Percentiles rank a stretch among this genome's conserved stretches.
phyloP scores from a whole-genome alignment of 1,140 invertebrate species.

The Bombus fervidus region DNA sequence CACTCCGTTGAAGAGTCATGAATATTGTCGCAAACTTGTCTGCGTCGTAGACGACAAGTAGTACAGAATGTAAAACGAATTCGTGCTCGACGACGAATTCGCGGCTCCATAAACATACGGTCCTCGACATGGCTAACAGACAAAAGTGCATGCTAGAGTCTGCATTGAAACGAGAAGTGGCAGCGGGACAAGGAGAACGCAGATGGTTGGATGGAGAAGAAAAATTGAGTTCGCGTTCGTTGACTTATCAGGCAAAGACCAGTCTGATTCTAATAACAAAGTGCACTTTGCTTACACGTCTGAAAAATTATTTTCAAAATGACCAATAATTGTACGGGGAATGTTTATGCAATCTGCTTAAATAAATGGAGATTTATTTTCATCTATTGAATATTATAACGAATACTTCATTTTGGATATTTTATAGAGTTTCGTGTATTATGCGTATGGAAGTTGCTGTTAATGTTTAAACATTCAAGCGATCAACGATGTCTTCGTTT shows the following conservation, averaged over 20 bases:
- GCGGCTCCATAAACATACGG: conserved; percentile 45
- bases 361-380: no score
- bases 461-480: no score
- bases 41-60: conserved; percentile 39
- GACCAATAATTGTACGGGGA: no score
- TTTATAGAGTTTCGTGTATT: no score
- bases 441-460: no score
- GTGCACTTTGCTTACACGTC: not conserved
- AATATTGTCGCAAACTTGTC: conserved; percentile 9
- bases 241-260: conserved; percentile 1
- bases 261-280: conserved; percentile 14
- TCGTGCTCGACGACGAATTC: conserved; percentile 48
- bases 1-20: conserved; percentile 1
- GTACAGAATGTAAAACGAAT: conserved; percentile 33
- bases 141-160: conserved; percentile 14
- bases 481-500: no score
- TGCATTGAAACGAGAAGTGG: conserved; percentile 29
- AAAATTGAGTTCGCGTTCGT: not conserved
- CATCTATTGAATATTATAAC: no score
- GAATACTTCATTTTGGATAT: no score
- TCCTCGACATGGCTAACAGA: conserved; percentile 29
- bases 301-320: not conserved
- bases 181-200: not conserved
- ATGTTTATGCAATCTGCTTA: no score
- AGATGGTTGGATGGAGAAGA: not conserved